Percentiles rank a stretch among this genome's conserved stretches.
These are phyloP conservation scores for Amphipyra berbera DNA, from an alignment of 2,888 invertebrate species.

Conservation along the genomic window DNA sequence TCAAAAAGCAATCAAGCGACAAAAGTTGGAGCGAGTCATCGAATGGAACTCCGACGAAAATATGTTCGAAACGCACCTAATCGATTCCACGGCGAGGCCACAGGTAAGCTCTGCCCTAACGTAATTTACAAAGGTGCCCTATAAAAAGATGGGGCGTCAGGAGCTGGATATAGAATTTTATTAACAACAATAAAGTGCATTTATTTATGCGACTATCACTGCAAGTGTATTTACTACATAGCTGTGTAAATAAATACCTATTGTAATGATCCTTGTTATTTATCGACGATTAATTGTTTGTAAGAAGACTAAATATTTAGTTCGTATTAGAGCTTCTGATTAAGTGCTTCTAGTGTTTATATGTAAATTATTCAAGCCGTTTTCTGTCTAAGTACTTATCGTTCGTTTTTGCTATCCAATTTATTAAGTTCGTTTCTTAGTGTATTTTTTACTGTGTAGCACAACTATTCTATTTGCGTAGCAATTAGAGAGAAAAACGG, in stretches of 20 bases:
- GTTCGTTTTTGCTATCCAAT: slow-evolving; percentile 1
- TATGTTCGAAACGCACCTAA: slow-evolving; percentile 80
- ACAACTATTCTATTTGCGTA: slow-evolving; percentile 47
- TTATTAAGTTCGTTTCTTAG: no score
- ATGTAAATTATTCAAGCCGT: slow-evolving; percentile 6
- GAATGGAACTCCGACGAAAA: slow-evolving; percentile 72
- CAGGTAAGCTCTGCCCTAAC: slow-evolving; percentile 75
- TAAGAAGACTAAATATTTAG: slow-evolving; percentile 30
- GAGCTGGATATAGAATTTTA: slow-evolving; percentile 65
- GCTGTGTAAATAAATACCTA: slow-evolving; percentile 49
- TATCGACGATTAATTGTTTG: slow-evolving; percentile 38
- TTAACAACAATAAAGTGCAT: slow-evolving; percentile 65
- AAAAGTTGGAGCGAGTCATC: slow-evolving; percentile 82
- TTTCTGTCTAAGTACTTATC: slow-evolving; percentile 6
- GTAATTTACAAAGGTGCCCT: slow-evolving; percentile 73
- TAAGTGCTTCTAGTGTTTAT: slow-evolving; percentile 24
- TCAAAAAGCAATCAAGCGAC: slow-evolving; percentile 89
- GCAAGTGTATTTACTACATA: slow-evolving; percentile 51
- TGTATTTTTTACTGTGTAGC: background rate
- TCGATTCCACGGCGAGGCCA: slow-evolving; percentile 75
- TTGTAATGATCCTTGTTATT: slow-evolving; percentile 44
- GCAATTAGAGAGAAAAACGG: slow-evolving; percentile 43
- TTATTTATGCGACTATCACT: slow-evolving; percentile 60
- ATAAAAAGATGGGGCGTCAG: slow-evolving; percentile 71
- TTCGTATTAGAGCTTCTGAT: background rate